Percentiles rank a stretch among this genome's conserved stretches.
These are phyloP conservation scores for Pygmarrhopalites habei DNA, from an alignment of 1,140 invertebrate genomes.

Conservation along the genomic window DNA sequence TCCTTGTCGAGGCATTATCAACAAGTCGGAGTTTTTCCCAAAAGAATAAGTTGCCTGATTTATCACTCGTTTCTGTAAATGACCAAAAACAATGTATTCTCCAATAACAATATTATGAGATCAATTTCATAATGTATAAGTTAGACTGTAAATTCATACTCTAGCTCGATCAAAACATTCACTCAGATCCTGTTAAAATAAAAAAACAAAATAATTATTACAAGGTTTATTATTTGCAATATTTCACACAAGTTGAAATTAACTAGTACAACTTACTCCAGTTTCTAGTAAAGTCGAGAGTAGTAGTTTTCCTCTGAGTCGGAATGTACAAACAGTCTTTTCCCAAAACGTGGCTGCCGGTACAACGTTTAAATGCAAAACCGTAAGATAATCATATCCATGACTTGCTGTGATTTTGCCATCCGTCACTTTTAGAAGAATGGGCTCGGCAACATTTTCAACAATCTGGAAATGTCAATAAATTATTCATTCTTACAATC, in stretches of 20 bases:
- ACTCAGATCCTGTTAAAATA: too few species aligned
- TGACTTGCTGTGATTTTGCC: constrained; percentile 24
- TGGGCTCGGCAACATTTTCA: constrained; percentile 24
- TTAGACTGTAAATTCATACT: too few species aligned
- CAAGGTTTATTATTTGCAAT: too few species aligned
- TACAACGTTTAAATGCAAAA: constrained; percentile 27
- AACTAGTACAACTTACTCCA: too few species aligned
- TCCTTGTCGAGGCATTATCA: constrained; percentile 24
- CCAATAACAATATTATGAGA: too few species aligned
- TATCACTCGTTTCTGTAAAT: constrained; percentile 21
- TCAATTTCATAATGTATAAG: too few species aligned
- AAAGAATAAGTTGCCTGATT: constrained; percentile 34
- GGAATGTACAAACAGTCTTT: constrained; percentile 34
- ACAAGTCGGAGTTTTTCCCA: constrained; percentile 12
- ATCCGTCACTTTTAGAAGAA: constrained; percentile 34
- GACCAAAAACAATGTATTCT: too few species aligned
- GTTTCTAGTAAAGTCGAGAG: constrained; percentile 32
- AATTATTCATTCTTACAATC: neutral
- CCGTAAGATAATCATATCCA: constrained; percentile 26
- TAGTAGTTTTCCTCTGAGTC: constrained; percentile 32
- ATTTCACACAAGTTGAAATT: too few species aligned
- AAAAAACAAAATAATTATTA: too few species aligned
- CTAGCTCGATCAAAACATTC: too few species aligned
- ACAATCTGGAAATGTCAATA: constrained; percentile 20
- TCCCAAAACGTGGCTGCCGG: constrained; percentile 28